These are phyloP conservation scores for Cephus pulcher DNA, from an alignment of 2,888 invertebrate species.

Conservation along the genomic window DNA sequence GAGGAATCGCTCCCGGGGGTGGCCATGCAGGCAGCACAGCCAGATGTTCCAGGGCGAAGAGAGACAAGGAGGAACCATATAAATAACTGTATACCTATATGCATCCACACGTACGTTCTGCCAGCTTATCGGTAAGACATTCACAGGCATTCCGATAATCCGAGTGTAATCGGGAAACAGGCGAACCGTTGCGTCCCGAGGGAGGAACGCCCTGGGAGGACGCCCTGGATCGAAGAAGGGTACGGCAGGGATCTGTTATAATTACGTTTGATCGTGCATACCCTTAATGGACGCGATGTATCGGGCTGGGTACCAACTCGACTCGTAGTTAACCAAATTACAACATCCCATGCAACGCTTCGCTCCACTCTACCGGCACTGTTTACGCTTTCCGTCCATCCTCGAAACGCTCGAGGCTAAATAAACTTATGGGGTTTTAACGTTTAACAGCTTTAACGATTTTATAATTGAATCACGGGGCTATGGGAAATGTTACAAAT, in stretches of 20 bases:
- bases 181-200: background rate
- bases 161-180: background rate
- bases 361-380: conserved; percentile 17
- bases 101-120: too few species aligned
- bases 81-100: too few species aligned
- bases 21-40: too few species aligned
- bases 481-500: background rate
- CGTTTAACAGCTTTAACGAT: conserved; percentile 51
- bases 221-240: conserved; percentile 11
- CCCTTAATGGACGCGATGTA: conserved; percentile 56
- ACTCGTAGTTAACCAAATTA: conserved; percentile 53
- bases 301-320: conserved; percentile 39
- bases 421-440: conserved; percentile 51
- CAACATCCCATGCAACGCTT: conserved; percentile 21
- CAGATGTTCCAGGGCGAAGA: too few species aligned
- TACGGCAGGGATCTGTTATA: conserved; percentile 44
- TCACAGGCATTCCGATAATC: too few species aligned
- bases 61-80: too few species aligned
- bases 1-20: too few species aligned
- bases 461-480: conserved; percentile 50
- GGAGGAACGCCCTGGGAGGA: background rate
- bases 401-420: conserved; percentile 39
- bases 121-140: too few species aligned
- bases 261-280: conserved; percentile 55
- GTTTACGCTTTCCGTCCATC: conserved; percentile 29